Evolutionary conservation across 1,140 invertebrate species (phyloP), one percentile per base, ranked within the genome.

Genomic region (Reticulitermes speratus): DNA sequence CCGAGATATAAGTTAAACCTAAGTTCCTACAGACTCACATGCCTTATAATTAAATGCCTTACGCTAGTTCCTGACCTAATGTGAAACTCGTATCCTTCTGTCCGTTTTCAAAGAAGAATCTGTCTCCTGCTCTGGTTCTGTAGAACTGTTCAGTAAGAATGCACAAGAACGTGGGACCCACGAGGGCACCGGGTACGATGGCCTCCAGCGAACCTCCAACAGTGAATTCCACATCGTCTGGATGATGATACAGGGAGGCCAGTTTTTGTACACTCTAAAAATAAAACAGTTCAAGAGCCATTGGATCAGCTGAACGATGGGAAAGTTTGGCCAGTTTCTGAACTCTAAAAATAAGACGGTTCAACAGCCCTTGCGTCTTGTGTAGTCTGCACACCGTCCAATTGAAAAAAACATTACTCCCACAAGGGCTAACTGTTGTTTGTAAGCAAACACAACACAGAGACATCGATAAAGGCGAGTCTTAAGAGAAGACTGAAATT

Each of bases 111-210:
- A 94, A 98, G 94, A 96, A 98, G 90, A 90, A 92, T 21, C 96
- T 92, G 90, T 98, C 97, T 14, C 96, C 97, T 16, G 95, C 94
- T 89, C 97, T 94, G 0, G 96, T 95, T 87, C 95, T 92, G 88
- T 95, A 96, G 90, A 99, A 98, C 90, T 99, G 97, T 89, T 96
- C 96, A 0, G 94, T 95, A 3, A 99, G 91, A 85, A 99, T 96
- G 88, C 97, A 98, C 3, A 97, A 93, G 92, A 98, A 98, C 0
- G 97, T 99, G 7, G 97, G 98, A 0, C 98, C 98, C 8, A 96
- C 92, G 21, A 98, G 91, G 0, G 96, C 95, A 3, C 95, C 96
- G 3, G 94, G 92, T 0, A 98, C 94, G 86, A 95, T 94, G 1
- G 89, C 89, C 90, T 99, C 98, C 30, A 97, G 90, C 2, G 96